phyloP scores from a whole-genome alignment of 2,113 vertebrate species.

The Acinonyx jubatus region DNA sequence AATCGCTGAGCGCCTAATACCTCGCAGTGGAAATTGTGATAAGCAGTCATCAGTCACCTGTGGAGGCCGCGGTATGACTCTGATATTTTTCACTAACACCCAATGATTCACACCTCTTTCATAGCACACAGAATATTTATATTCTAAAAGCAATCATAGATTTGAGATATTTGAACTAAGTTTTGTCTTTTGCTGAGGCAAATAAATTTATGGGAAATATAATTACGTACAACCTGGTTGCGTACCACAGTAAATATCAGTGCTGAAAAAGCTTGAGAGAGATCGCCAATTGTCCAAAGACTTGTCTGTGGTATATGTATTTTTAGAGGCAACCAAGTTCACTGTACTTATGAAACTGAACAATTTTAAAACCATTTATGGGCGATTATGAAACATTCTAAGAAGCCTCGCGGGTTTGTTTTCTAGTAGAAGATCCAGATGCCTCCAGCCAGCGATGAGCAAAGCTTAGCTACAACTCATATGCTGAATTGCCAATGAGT shows the following conservation, averaged over 20 bases:
- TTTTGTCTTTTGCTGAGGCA: neutral
- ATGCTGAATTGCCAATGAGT: rapidly evolving
- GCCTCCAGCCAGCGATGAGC: neutral
- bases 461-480: rapidly evolving
- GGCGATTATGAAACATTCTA: neutral
- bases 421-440: neutral
- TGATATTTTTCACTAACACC: neutral
- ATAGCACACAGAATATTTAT: neutral
- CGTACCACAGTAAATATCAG: neutral
- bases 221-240: conserved; percentile 21
- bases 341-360: neutral
- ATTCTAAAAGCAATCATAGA: conserved; percentile 3
- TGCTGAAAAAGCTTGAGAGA: neutral
- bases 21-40: neutral
- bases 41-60: neutral
- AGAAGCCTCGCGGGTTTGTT: neutral
- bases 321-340: neutral
- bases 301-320: neutral
- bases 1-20: neutral
- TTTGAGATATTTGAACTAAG: conserved; percentile 19
- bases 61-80: neutral
- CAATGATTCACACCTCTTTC: neutral
- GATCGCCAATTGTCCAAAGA: neutral
- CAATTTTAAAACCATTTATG: neutral
- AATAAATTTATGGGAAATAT: neutral